Base-by-base conservation (phyloP, 2,797 vertebrate species). In the Takifugu ocellatus region DNA sequence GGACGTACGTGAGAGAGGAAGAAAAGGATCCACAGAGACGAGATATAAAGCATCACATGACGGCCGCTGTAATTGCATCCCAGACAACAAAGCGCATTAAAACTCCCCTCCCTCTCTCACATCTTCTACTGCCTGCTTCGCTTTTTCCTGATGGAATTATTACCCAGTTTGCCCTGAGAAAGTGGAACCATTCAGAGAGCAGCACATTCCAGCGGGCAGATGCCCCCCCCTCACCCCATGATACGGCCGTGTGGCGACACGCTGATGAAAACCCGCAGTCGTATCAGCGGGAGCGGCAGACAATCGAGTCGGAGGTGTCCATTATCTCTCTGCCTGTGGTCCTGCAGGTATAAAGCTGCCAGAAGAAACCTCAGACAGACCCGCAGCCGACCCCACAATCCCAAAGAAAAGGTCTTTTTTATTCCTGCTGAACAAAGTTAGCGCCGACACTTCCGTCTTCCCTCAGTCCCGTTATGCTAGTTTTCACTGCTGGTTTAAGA, bases 21-120 rank as follows among this genome's bases (percentile, higher is more conserved):
- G 72, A 0, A 51, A 49, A 56, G 29, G 16, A 72, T 78, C 78
- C 77, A 49, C 15, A 16, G 79, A 84, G 78, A 68, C 69, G 54
- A 57, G 51, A 82, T 77, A 85, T 77, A 72, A 81, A 82, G 67
- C 61, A 26, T 81, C 72, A 64, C 79, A 82, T 77, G 69, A 82
- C 74, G 72, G 73, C n/a, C 61, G 52, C 70, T 69, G 84, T 88
- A 88, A 90, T 87, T 86, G 78, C 75, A 75, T 87, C 66, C 16
- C 61, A 79, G 79, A 81, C 60, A 71, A 78, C 64, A 61, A 25
- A 79, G 77, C 79, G 51, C 78, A 80, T 85, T 79, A 77, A 83
- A 81, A 74, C 36, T 54, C 59, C 59, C 61, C 75, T 64, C 67
- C 71, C 76, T 63, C 59, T 44, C 59, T 62, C 26, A 39, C 67